Percentiles rank a stretch among this genome's conserved stretches.
phyloP scores from a whole-genome alignment of 2,797 vertebrate species.

The Nannoperca obscura region DNA sequence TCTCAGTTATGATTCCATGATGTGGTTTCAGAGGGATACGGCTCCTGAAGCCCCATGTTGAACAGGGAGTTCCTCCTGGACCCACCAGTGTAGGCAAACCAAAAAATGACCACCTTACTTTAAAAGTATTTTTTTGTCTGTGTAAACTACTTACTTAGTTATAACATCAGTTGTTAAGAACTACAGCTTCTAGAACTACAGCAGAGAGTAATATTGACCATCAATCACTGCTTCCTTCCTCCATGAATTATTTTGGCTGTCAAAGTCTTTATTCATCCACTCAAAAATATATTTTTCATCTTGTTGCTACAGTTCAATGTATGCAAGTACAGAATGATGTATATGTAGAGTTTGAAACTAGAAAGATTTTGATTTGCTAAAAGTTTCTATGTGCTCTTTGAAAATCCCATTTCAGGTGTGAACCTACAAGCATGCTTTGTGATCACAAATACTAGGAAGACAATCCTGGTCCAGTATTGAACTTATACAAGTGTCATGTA shows the following conservation, averaged over 20 bases:
- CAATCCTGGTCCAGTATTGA: too few relatives aligned
- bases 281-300: too few relatives aligned
- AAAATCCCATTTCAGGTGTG: too few relatives aligned
- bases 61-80: conserved; percentile 26
- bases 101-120: conserved; percentile 18
- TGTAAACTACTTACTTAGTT: conserved; percentile 21
- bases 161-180: background rate
- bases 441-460: too few relatives aligned
- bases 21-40: conserved; percentile 55
- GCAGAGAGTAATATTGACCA: background rate
- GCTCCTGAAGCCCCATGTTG: conserved; percentile 33
- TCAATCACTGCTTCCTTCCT: background rate
- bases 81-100: conserved; percentile 6
- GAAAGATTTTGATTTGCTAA: too few relatives aligned
- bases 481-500: too few relatives aligned
- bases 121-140: conserved; percentile 14
- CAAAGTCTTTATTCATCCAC: background rate
- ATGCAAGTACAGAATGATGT: too few relatives aligned
- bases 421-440: too few relatives aligned
- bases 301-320: too few relatives aligned
- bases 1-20: conserved; percentile 57
- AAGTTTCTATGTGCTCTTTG: too few relatives aligned
- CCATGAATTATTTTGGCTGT: background rate
- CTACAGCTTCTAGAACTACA: background rate
- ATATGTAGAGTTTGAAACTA: too few relatives aligned